Evolutionary conservation across 2,888 invertebrate genomes (phyloP).

Genomic region (Antitype chi): DNA sequence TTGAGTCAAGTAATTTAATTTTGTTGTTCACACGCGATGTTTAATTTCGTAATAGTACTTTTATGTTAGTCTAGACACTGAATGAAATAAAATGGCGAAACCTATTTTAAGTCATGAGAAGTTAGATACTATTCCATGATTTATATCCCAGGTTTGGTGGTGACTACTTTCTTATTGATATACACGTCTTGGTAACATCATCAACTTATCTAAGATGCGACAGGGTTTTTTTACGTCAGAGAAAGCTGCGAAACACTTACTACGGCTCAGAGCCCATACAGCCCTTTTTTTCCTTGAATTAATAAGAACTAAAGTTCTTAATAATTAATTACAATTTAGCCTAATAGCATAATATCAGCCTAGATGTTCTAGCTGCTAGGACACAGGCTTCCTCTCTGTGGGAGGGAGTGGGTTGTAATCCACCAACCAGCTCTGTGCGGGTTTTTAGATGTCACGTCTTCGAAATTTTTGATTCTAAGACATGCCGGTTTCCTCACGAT

Average conservation of each 20-base stretch:
- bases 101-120: not conserved
- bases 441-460: too few relatives aligned
- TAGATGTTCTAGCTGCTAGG: too few relatives aligned
- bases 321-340: not conserved
- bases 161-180: not conserved
- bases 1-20: constrained; percentile 24
- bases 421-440: too few relatives aligned
- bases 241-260: not conserved
- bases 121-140: not conserved
- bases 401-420: too few relatives aligned
- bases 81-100: not conserved
- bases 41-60: constrained; percentile 29
- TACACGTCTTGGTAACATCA: not conserved
- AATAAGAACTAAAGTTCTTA: not conserved
- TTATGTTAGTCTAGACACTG: not conserved
- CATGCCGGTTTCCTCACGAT: too few relatives aligned
- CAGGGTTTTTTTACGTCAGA: not conserved
- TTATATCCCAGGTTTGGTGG: not conserved
- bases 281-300: not conserved
- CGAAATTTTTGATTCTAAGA: too few relatives aligned
- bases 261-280: not conserved
- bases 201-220: not conserved
- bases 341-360: not conserved
- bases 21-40: constrained; percentile 20
- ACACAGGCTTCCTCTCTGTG: too few relatives aligned